Conservation (phyloP, 2,113 vertebrate genomes). For the Mesoclemmys tuberculata region DNA sequence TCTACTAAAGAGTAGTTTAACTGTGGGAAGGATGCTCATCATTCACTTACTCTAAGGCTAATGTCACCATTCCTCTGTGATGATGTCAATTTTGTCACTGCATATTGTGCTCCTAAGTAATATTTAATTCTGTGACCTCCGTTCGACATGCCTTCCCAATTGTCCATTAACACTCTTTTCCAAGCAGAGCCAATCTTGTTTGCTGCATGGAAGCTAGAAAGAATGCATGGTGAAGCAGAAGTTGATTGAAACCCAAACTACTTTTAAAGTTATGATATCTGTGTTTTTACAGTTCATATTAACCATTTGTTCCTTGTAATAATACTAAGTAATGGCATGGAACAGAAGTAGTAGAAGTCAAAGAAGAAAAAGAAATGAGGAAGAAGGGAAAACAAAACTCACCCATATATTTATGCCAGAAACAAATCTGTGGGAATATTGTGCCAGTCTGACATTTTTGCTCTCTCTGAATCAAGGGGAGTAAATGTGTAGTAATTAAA, state of each 20-base stretch:
- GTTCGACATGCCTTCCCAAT: not conserved
- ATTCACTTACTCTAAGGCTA: not conserved
- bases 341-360: not conserved
- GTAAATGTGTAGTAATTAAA: not conserved
- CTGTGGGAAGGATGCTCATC: not conserved
- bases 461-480: not conserved
- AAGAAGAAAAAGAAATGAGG: not conserved
- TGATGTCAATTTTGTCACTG: slow-evolving; percentile 38
- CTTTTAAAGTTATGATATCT: not conserved
- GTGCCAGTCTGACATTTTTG: not conserved
- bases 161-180: slow-evolving; percentile 21
- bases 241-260: not conserved
- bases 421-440: not conserved
- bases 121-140: slow-evolving; percentile 37
- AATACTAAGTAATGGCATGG: not conserved
- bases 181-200: not conserved
- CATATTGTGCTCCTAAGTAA: slow-evolving; percentile 16
- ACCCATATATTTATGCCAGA: not conserved
- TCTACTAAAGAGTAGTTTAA: slow-evolving; percentile 26
- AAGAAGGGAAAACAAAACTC: not conserved
- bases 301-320: not conserved
- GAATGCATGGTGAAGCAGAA: not conserved
- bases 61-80: not conserved
- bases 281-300: not conserved
- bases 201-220: not conserved